Conservation (phyloP, 1,140 invertebrate species). For the Cydia splendana region DNA sequence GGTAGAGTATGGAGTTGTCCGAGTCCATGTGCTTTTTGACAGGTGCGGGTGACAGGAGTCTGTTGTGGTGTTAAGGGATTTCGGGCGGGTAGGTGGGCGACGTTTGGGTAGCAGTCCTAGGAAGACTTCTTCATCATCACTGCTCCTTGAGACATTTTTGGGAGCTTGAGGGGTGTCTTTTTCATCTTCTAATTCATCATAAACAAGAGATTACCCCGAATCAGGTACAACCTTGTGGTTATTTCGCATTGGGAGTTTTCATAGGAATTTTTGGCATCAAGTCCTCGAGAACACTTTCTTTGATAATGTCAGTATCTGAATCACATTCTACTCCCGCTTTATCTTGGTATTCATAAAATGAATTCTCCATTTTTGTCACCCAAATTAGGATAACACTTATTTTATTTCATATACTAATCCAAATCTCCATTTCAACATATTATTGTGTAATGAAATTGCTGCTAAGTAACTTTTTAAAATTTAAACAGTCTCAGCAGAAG, state of each 20-base stretch:
- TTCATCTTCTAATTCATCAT: slow-evolving; percentile 30
- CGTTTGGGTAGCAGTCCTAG: slow-evolving; percentile 61
- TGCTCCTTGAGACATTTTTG: no score
- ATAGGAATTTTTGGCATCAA: slow-evolving; percentile 35
- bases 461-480: no score
- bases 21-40: no score
- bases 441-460: slow-evolving; percentile 40
- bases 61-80: slow-evolving; percentile 18
- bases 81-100: slow-evolving; percentile 38
- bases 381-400: slow-evolving; percentile 11
- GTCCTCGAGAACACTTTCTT: slow-evolving; percentile 60
- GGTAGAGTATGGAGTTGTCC: no score
- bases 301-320: slow-evolving; percentile 62
- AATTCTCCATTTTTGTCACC: slow-evolving; percentile 58
- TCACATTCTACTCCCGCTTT: slow-evolving; percentile 48
- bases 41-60: slow-evolving; percentile 51
- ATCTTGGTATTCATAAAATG: slow-evolving; percentile 70
- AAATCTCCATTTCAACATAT: slow-evolving; percentile 34
- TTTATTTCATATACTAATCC: neutral
- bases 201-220: slow-evolving; percentile 60
- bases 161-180: no score
- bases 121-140: slow-evolving; percentile 44
- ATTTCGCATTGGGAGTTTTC: slow-evolving; percentile 53
- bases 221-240: slow-evolving; percentile 65
- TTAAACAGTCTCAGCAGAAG: no score